A percentile compares a stretch with the other conserved stretches of the same genome.
Conservation (phyloP, 2,888 invertebrate genomes). For the Phengaris arion region DNA sequence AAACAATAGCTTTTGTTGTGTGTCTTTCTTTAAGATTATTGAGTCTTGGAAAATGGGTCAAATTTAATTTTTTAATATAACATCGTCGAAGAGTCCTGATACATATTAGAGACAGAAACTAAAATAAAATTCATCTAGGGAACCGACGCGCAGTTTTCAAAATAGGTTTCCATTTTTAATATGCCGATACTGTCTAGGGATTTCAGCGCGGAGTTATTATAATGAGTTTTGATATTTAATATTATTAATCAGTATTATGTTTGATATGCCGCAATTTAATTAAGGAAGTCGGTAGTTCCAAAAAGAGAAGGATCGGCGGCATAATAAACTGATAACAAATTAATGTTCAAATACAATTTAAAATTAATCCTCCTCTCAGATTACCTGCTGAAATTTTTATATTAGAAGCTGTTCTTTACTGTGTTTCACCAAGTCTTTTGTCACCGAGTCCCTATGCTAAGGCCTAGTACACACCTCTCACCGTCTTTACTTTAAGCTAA, state of each 20-base stretch:
- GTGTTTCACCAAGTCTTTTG: too few species aligned
- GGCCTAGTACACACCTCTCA: background rate
- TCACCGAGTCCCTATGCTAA: too few species aligned
- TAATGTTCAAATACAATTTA: too few species aligned
- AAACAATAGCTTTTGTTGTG: background rate
- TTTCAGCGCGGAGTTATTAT: background rate
- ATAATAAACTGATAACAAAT: too few species aligned
- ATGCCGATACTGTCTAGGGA: background rate
- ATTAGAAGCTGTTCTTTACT: too few species aligned
- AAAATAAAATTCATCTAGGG: background rate
- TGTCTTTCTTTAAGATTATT: background rate
- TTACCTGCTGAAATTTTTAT: too few species aligned
- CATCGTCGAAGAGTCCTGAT: too few species aligned
- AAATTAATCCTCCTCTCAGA: too few species aligned
- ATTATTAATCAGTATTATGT: background rate
- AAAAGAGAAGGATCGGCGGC: too few species aligned
- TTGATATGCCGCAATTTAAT: background rate
- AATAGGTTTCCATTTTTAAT: constrained; percentile 7
- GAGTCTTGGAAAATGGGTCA: background rate
- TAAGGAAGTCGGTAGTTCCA: too few species aligned
- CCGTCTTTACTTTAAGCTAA: background rate
- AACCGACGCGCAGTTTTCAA: background rate
- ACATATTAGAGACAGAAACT: background rate
- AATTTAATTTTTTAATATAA: background rate
- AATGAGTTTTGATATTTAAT: background rate